Conservation (phyloP, 2,888 invertebrate species). For the Cyclophora albipunctata region DNA sequence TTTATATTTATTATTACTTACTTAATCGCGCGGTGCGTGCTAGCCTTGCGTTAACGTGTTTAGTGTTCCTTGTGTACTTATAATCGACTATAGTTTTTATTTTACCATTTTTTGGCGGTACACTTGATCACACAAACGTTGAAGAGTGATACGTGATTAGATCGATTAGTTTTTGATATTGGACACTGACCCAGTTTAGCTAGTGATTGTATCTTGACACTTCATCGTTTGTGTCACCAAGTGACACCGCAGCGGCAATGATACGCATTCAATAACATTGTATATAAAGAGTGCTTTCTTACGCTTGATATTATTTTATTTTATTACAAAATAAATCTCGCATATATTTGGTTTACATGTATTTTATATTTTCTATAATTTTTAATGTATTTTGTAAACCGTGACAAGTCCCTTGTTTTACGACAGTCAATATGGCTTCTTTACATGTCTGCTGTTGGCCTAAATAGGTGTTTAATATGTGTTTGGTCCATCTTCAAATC, state of each 20-base stretch:
- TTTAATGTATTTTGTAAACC: constrained; percentile 9
- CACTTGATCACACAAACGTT: constrained; percentile 11
- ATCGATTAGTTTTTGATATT: too few relatives aligned
- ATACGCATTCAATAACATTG: constrained; percentile 20
- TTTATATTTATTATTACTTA: constrained; percentile 64
- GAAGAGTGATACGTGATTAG: too few relatives aligned
- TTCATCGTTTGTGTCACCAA: too few relatives aligned
- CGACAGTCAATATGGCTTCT: not conserved
- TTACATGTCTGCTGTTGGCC: not conserved
- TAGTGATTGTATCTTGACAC: too few relatives aligned
- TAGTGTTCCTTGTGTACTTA: constrained; percentile 43
- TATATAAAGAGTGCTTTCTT: constrained; percentile 67
- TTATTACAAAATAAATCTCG: constrained; percentile 24
- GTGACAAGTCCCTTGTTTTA: not conserved
- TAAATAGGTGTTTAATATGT: not conserved
- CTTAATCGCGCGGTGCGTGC: constrained; percentile 32
- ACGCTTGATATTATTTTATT: constrained; percentile 59
- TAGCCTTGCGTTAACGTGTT: constrained; percentile 37
- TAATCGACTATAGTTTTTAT: constrained; percentile 14
- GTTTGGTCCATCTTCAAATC: too few relatives aligned
- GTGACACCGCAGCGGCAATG: too few relatives aligned
- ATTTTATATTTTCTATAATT: constrained; percentile 37
- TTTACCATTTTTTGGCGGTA: constrained; percentile 13
- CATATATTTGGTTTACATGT: constrained; percentile 26
- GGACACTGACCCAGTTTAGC: too few relatives aligned